A percentile compares a stretch with the other conserved stretches of the same genome.
Evolutionary conservation across 2,797 vertebrate species (phyloP).

Genomic region (Glyptemys insculpta): DNA sequence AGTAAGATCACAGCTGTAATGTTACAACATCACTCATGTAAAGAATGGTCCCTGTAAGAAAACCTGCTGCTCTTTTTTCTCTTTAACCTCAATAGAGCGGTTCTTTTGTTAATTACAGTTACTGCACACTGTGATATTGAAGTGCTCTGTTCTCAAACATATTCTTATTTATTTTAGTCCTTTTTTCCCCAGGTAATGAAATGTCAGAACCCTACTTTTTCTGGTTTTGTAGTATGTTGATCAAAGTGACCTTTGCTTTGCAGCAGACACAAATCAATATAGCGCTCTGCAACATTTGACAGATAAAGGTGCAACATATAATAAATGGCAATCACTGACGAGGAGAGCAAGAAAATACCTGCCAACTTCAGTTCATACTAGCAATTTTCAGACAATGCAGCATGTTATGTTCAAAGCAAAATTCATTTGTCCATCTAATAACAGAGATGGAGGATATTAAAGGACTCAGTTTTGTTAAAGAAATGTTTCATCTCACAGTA

Average conservation of each 20-base stretch:
- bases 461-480: slow-evolving; percentile 86
- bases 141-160: slow-evolving; percentile 87
- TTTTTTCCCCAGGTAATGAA: slow-evolving; percentile 89
- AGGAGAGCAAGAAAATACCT: slow-evolving; percentile 86
- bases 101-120: slow-evolving; percentile 91
- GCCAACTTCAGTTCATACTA: slow-evolving; percentile 89
- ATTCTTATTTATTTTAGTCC: slow-evolving; percentile 89
- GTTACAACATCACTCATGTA: slow-evolving; percentile 79
- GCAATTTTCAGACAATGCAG: slow-evolving; percentile 90
- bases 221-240: slow-evolving; percentile 87
- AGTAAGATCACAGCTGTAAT: slow-evolving; percentile 85
- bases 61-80: slow-evolving; percentile 73
- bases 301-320: slow-evolving; percentile 90
- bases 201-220: slow-evolving; percentile 88
- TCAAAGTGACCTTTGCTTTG: slow-evolving; percentile 94
- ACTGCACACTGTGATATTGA: slow-evolving; percentile 83
- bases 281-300: slow-evolving; percentile 86
- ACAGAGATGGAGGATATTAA: slow-evolving; percentile 90
- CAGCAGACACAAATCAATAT: slow-evolving; percentile 92
- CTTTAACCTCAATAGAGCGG: slow-evolving; percentile 81
- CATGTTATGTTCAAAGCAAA: slow-evolving; percentile 90
- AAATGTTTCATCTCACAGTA: slow-evolving; percentile 88
- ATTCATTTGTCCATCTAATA: slow-evolving; percentile 90
- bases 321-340: slow-evolving; percentile 91
- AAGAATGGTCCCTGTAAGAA: slow-evolving; percentile 81